Conservation (phyloP, 2,888 invertebrate species). For the Conistra vaccinii region DNA sequence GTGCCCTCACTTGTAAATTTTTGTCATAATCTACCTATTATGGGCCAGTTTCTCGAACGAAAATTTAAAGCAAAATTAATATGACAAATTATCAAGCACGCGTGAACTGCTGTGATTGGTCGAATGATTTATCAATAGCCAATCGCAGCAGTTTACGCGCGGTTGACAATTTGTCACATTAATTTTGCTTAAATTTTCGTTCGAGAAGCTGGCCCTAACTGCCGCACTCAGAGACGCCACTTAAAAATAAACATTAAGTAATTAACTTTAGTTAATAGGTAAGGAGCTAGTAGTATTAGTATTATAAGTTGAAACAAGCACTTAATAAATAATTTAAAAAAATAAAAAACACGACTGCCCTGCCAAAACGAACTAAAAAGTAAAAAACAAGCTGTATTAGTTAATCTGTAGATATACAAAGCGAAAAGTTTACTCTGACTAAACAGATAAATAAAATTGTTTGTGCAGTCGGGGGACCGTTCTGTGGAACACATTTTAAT, state of each 20-base stretch:
- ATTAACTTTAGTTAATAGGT: neutral
- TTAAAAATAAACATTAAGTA: neutral
- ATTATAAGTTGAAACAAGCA: neutral
- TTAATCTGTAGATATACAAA: no score
- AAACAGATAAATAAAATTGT: no score
- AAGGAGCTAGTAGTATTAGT: no score
- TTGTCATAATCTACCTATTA: neutral
- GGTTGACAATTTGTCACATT: neutral
- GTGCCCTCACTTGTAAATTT: no score
- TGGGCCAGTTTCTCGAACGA: neutral
- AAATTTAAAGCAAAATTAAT: neutral
- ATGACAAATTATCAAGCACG: neutral
- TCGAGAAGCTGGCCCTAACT: neutral
- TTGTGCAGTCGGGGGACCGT: no score
- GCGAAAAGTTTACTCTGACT: no score
- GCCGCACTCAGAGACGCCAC: neutral
- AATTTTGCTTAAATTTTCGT: neutral
- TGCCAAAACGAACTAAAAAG: no score
- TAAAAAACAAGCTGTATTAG: no score
- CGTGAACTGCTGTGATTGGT: neutral
- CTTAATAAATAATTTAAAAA: no score
- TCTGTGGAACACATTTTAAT: no score
- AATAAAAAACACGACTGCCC: no score
- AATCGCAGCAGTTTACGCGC: neutral
- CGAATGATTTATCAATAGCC: neutral